Base-by-base conservation (phyloP, 1,140 invertebrate species). In the Brachionus koreanus region DNA sequence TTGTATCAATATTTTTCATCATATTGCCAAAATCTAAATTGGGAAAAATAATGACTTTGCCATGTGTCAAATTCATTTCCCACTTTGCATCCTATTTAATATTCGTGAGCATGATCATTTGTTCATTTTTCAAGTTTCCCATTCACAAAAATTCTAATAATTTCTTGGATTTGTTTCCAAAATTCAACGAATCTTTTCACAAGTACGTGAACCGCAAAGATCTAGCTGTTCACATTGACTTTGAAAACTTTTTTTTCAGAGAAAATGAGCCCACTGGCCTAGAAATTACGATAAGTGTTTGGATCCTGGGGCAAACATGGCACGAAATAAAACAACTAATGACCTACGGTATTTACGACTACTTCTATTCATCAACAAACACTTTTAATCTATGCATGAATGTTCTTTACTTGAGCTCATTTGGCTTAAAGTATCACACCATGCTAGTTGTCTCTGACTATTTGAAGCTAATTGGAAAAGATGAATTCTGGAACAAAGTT, bases 51-150 rank as follows among this genome's bases (percentile, higher is more conserved):
- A 84, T 87, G 42, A 82, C 84, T 6, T 85, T 84, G 63, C 87
- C 87, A 7, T 87, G 86, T 82, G 85, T 88, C 2, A 88, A 87
- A 83, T 87, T 88, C 65, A 86, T 88, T 23, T 86, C 85, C 25
- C 90, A 90, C 52, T 87, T 90, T 3, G 89, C 91, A n/a, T 90
- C 90, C 12, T 92, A 92, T 83, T 61, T 91, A 0, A 85, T 91
- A n/a, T 92, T 93, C 84, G 88, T 92, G 0, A 84, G 89, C 0
- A 86, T 92, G 83, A 88, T 92, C n/a, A 90, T 92, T 76, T 65
- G 39, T 79, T 16, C 49, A 33, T 33, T 79, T 61, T 79, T 29
- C 76, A 79, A 79, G 10, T 79, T 10, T 61, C 37, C 76, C 6
- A 19, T 25, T 10, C 37, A 74, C 39, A n/a, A 49, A 0, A 19